These are phyloP conservation scores for Dryadula phaetusa DNA, from an alignment of 2,888 invertebrate species.

Conservation along the genomic window DNA sequence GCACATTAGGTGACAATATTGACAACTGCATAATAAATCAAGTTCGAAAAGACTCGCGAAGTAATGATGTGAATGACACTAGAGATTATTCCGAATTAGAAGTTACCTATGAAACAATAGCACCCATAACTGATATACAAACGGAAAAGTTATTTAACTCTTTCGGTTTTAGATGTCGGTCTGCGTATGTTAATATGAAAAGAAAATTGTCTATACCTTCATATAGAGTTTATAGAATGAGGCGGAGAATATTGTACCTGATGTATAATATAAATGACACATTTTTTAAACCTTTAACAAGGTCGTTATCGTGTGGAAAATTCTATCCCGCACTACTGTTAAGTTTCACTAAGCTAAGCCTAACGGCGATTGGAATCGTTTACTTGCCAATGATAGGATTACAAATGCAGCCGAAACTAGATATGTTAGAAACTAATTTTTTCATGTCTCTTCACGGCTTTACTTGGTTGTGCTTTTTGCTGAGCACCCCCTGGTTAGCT, in stretches of 20 bases:
- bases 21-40: slow-evolving; percentile 78
- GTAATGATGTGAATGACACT: slow-evolving; percentile 58
- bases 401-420: slow-evolving; percentile 67
- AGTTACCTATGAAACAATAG: slow-evolving; percentile 72
- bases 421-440: slow-evolving; percentile 70
- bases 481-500: slow-evolving; percentile 75
- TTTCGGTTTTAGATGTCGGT: slow-evolving; percentile 74
- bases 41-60: slow-evolving; percentile 67
- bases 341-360: slow-evolving; percentile 65
- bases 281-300: slow-evolving; percentile 73
- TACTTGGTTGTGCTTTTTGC: slow-evolving; percentile 77
- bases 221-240: slow-evolving; percentile 71
- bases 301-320: slow-evolving; percentile 74
- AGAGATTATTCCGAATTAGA: slow-evolving; percentile 71
- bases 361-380: slow-evolving; percentile 67
- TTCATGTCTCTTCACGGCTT: slow-evolving; percentile 75
- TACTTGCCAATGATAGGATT: slow-evolving; percentile 70
- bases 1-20: slow-evolving; percentile 77
- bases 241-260: slow-evolving; percentile 64
- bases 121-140: slow-evolving; percentile 74
- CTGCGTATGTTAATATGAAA: slow-evolving; percentile 68
- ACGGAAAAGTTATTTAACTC: slow-evolving; percentile 76
- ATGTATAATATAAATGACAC: slow-evolving; percentile 74
- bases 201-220: slow-evolving; percentile 74
- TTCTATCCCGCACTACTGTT: slow-evolving; percentile 77